Conservation (phyloP, 2,797 vertebrate genomes). For the Anguilla marmorata region DNA sequence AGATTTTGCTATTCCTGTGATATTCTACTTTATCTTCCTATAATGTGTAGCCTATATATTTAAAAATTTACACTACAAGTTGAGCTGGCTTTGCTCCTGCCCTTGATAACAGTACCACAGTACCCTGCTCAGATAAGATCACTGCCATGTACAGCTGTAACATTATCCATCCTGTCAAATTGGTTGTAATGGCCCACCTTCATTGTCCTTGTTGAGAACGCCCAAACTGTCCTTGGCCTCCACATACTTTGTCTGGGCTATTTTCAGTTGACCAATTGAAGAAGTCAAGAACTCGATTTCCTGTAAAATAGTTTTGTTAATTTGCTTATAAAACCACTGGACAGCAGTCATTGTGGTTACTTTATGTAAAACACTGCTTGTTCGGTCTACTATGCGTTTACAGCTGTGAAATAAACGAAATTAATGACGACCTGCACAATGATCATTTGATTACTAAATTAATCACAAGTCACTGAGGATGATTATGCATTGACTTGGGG, state of each 20-base stretch:
- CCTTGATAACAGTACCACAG: too few species aligned
- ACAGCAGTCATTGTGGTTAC: not conserved
- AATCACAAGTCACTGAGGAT: too few species aligned
- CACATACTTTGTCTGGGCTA: conserved; percentile 91
- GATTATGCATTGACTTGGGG: too few species aligned
- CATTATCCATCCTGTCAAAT: not conserved
- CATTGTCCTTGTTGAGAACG: conserved; percentile 82
- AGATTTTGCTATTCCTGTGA: too few species aligned
- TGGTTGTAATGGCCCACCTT: conserved; percentile 67
- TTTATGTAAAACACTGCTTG: not conserved
- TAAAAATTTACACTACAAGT: too few species aligned
- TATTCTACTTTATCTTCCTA: too few species aligned
- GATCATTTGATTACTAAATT: too few species aligned
- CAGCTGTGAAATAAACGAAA: too few species aligned
- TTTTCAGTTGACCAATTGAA: conserved; percentile 90
- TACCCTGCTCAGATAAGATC: not conserved
- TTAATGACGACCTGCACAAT: too few species aligned
- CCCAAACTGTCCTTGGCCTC: conserved; percentile 91
- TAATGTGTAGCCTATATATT: too few species aligned
- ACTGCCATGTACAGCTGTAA: not conserved
- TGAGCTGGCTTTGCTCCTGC: too few species aligned
- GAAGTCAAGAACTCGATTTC: conserved; percentile 91
- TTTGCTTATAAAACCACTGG: not conserved
- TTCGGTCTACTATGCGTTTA: too few species aligned
- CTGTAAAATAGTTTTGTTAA: conserved; percentile 62